Base-by-base conservation (phyloP, 2,888 invertebrate genomes). In the Calliscelio sp. region DNA sequence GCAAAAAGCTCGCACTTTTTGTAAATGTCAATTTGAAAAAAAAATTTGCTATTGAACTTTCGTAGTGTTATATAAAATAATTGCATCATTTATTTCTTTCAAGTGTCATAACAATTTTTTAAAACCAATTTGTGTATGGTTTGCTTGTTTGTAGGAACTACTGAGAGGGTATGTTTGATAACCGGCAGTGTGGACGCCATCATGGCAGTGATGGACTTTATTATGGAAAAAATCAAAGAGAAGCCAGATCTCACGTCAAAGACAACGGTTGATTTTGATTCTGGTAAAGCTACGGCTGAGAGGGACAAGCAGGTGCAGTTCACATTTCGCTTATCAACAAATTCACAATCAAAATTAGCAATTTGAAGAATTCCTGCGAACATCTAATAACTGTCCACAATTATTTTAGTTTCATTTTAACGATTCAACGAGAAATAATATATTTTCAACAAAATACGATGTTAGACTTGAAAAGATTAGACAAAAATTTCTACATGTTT, bases 221-320 rank as follows among this genome's bases (percentile, higher is more conserved):
- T 99, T 90, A 97, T 97, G 96, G 98, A 98, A 91, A 98, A 98
- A 94, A 98, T 98, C 88, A 96, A 97, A 90, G 98, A 98, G 93
- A 98, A 98, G 92, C 98, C 98, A 66, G 98, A 98, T 93, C 95
- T 97, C 88, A 96, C 96, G 80, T 90, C 92, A 2, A 97, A 97
- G 92, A 96, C 97, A 28, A 97, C 97, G 87, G 94, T 94, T 75
- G 97, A 97, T 85, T 95, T 95, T 87, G 97, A 97, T 92, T 95
- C 96, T 82, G 92, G 93, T 55, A 97, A 97, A 94, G 96, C 97
- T 94, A 96, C 96, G 38, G 97, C 97, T 89, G 98, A 98, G 91
- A 95, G 98, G 90, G 98, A 98, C 92, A 98, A 97, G 93, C 98
- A 98, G 95, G 94, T 94, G 90, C 80, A 18, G 20, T 18, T 1